A percentile compares a stretch with the other conserved stretches of the same genome.
phyloP scores from a whole-genome alignment of 2,797 vertebrate genomes.

The Poeciliopsis gracilis region DNA sequence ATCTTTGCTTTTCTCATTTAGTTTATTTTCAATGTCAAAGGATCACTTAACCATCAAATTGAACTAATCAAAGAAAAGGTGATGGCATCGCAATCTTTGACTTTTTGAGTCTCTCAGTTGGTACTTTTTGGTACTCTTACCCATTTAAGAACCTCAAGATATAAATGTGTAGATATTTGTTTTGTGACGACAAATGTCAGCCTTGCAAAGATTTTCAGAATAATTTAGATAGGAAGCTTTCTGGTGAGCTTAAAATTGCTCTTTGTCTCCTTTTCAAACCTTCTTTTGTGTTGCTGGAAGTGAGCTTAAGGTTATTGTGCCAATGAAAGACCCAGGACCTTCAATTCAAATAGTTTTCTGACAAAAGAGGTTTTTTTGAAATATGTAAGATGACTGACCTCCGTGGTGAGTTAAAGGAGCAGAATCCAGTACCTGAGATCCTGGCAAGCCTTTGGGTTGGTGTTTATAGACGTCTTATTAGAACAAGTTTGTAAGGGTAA shows the following conservation, averaged over 20 bases:
- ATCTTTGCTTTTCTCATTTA: too few species aligned
- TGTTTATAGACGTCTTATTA: neutral
- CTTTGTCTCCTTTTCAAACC: neutral
- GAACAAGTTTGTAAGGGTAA: neutral
- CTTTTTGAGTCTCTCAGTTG: neutral
- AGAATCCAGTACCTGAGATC: neutral
- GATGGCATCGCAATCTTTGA: neutral
- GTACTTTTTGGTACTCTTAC: neutral
- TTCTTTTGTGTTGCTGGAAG: neutral
- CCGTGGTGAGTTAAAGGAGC: neutral
- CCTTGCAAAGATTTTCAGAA: neutral
- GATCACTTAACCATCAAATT: neutral
- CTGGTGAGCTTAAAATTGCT: conserved; percentile 1
- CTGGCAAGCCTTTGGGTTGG: neutral
- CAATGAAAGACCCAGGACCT: neutral
- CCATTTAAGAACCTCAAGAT: neutral
- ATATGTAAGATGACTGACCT: neutral
- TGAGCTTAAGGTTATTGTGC: neutral
- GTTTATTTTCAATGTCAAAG: neutral
- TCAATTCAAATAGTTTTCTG: neutral
- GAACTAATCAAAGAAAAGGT: neutral
- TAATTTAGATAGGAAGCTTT: neutral
- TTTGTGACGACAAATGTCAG: conserved; percentile 1
- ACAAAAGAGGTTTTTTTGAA: neutral
- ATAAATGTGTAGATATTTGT: neutral